Base-by-base conservation (phyloP, 2,113 vertebrate genomes). In the Malurus elegans region DNA sequence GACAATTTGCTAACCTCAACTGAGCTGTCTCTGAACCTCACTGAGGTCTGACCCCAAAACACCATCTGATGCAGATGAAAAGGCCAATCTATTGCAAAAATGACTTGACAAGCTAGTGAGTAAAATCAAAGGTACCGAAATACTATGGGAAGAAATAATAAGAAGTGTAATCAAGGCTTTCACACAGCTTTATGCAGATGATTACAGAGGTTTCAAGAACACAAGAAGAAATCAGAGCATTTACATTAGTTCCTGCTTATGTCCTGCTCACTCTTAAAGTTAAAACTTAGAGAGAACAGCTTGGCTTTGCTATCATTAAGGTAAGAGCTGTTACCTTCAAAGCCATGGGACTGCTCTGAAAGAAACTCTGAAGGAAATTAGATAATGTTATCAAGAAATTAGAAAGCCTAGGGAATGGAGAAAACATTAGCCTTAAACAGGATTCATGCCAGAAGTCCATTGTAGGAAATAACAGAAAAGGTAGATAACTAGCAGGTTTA, bases 291-390 rank as follows among this genome's bases (percentile, higher is more conserved):
- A 73, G 89, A 79, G 14, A 67, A 17, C 24, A 73, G 20, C 31
- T 32, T 89, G 70, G 31, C 40, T 91, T 93, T 81, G 65, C 75
- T 89, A 81, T 82, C 60, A 45, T 0, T 66, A 80, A 97, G 72
- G 86, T 65, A 92, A 88, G 42, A 93, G 48, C 57, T 79, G 76
- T 73, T 94, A 94, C 82, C 90, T 96, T 82, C 79, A 91, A 90
- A 94, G 86, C 72, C 58, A 45, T 57, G 57, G 53, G 36, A 88
- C 90, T 92, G 60, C n/a, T 69, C 34, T 93, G 66, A 94, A 95
- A 93, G 79, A 88, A 95, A 88, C 79, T 56, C 90, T 94, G 92
- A 96, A 97, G 95, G 95, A 97, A 97, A 95, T 88, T 72, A 96
- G 95, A 97, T 95, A 72, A 79, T 32, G 53, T 88, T 96, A 76